Evolutionary conservation across 2,888 invertebrate species (phyloP).

Genomic region (Phaonia tiefii): DNA sequence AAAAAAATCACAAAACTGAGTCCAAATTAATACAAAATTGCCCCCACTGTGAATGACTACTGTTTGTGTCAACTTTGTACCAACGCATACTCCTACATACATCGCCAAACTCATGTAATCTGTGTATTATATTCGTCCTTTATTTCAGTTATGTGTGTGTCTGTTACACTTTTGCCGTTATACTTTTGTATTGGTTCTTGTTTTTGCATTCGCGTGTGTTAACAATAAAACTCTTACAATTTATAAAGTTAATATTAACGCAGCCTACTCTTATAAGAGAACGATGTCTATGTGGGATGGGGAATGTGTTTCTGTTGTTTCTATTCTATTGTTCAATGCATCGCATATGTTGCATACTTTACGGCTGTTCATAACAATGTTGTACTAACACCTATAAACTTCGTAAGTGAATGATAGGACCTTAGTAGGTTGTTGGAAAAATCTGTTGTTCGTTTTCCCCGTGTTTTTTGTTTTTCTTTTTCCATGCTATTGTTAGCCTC

Average conservation of each 20-base stretch:
- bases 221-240: not conserved
- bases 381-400: not conserved
- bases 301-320: not conserved
- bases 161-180: not conserved
- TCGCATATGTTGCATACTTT: conserved; percentile 12
- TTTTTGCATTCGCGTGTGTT: not conserved
- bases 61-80: not conserved
- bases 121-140: not conserved
- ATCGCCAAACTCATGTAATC: not conserved
- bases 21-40: too few species aligned
- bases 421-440: conserved; percentile 1
- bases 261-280: too few species aligned
- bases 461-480: not conserved
- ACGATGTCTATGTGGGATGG: not conserved
- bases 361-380: not conserved
- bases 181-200: not conserved
- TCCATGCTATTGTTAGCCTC: too few species aligned
- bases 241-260: not conserved
- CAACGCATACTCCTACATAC: not conserved
- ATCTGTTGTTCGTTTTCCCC: not conserved
- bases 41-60: too few species aligned
- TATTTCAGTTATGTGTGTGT: not conserved
- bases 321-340: not conserved
- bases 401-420: not conserved
- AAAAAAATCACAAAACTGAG: too few species aligned